Evolutionary conservation across 92 coral and sea anemone genomes (phyloP).

Genomic region (Zoanthus solanderi): DNA sequence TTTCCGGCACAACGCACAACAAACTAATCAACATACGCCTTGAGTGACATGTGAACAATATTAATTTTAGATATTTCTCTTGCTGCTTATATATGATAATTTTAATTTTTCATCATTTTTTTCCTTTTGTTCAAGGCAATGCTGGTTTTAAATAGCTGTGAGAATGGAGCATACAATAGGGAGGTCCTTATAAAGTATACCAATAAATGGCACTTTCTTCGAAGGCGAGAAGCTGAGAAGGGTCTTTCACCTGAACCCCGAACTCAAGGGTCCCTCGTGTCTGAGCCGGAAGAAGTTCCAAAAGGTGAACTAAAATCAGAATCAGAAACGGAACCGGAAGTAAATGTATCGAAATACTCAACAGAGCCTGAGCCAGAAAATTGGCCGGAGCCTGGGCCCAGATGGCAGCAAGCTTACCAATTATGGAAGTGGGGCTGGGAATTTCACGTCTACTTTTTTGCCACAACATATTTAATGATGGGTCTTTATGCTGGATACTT

Average conservation of each 20-base stretch:
- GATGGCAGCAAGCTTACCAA: slow-evolving; percentile 85
- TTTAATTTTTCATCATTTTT: background rate
- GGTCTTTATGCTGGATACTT: slow-evolving; percentile 88
- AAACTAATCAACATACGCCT: no score
- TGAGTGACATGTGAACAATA: no score
- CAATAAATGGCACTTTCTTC: background rate
- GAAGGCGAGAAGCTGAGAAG: background rate
- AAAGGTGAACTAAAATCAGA: slow-evolving; percentile 24
- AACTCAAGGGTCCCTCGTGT: background rate
- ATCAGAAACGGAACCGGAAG: slow-evolving; percentile 36
- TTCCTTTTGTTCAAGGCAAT: background rate
- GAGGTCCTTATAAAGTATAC: background rate
- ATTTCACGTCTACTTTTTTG: slow-evolving; percentile 81
- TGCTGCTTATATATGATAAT: no score
- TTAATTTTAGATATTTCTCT: no score
- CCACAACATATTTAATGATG: slow-evolving; percentile 73
- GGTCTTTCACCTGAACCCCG: background rate
- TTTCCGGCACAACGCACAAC: no score
- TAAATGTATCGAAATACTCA: background rate
- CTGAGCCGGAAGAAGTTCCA: slow-evolving; percentile 24
- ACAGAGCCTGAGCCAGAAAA: slow-evolving; percentile 77
- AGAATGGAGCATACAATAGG: background rate
- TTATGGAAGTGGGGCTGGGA: slow-evolving; percentile 91
- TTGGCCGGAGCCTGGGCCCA: slow-evolving; percentile 99
- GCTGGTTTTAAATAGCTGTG: background rate